phyloP scores from a whole-genome alignment of 1,140 invertebrate species.

The Rhizoglyphus robini region DNA sequence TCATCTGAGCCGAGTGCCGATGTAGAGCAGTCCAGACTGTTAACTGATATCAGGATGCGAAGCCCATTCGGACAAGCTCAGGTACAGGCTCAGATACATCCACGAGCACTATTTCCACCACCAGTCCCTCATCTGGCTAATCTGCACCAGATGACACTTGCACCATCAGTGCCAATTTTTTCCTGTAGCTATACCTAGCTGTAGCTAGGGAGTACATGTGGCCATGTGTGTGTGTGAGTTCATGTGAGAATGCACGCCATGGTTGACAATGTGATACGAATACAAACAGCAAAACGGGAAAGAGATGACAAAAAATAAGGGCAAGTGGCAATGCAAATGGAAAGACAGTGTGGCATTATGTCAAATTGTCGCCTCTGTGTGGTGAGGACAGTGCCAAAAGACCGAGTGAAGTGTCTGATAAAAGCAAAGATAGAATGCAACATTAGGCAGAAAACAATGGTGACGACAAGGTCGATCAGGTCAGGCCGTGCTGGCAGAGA shows the following conservation, averaged over 20 bases:
- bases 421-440: background rate
- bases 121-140: background rate
- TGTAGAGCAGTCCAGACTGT: background rate
- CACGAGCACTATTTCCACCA: background rate
- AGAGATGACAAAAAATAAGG: background rate
- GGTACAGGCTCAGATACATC: background rate
- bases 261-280: background rate
- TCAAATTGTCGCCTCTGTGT: constrained; percentile 14
- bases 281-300: background rate
- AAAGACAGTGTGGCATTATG: background rate
- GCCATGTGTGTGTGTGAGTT: background rate
- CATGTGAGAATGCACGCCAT: background rate
- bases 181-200: too few relatives aligned
- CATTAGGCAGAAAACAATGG: constrained; percentile 5
- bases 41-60: background rate
- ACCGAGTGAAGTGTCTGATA: constrained; percentile 9
- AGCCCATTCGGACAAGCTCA: background rate
- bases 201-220: background rate
- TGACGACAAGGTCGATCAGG: constrained; percentile 9
- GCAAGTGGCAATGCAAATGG: constrained; percentile 2
- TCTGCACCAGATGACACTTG: background rate
- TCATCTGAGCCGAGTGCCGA: background rate
- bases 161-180: background rate
- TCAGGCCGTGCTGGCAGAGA: background rate
- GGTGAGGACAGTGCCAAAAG: background rate